Conservation (phyloP, 2,888 invertebrate genomes). For the Nomada fucata region DNA sequence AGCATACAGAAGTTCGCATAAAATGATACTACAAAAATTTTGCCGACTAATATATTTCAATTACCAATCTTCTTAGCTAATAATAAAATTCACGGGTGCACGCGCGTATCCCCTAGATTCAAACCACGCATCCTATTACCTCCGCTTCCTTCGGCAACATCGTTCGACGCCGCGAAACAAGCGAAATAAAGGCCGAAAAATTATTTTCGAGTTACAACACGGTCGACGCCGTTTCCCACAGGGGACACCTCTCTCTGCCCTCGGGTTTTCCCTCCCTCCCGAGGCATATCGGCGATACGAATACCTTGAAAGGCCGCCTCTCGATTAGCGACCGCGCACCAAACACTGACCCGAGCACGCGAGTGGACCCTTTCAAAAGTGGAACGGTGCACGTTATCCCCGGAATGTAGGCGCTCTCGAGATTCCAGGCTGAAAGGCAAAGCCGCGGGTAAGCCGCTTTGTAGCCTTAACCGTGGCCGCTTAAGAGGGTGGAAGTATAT, state of each 20-base stretch:
- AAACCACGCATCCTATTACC: no score
- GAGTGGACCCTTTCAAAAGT: constrained; percentile 57
- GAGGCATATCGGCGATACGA: constrained; percentile 29
- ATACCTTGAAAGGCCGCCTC: constrained; percentile 43
- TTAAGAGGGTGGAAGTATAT: constrained; percentile 76
- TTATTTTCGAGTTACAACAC: not conserved
- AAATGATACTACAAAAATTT: no score
- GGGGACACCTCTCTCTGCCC: not conserved
- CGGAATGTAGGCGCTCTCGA: constrained; percentile 72
- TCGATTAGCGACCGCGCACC: constrained; percentile 50
- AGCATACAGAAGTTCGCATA: no score
- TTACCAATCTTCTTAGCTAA: no score
- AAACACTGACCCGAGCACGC: constrained; percentile 59
- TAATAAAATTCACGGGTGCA: no score
- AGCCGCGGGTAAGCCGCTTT: constrained; percentile 74
- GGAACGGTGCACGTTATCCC: constrained; percentile 56
- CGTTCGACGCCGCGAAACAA: not conserved
- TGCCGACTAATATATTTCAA: no score
- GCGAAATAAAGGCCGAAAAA: not conserved
- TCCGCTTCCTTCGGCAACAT: no score
- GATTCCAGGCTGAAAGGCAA: constrained; percentile 69
- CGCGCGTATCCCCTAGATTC: no score
- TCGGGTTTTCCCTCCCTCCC: not conserved
- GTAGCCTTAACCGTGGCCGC: constrained; percentile 69
- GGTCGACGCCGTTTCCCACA: not conserved